Evolutionary conservation across 2,888 invertebrate species (phyloP).

Genomic region (Neoscelio sp.): DNA sequence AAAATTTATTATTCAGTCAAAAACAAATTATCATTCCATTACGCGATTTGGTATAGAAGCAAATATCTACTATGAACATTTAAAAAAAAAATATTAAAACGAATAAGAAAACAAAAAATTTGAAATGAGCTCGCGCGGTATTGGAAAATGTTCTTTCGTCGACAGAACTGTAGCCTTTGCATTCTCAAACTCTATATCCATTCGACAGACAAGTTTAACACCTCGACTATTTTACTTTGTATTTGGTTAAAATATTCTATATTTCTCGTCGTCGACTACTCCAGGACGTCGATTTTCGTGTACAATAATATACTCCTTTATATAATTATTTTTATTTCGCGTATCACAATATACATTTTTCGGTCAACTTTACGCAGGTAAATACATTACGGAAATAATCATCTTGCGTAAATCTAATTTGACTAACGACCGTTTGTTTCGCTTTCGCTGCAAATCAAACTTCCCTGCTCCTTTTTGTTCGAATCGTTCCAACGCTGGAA

Average conservation of each 20-base stretch:
- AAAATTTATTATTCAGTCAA: too few relatives aligned
- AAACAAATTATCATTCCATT: conserved; percentile 54
- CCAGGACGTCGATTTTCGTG: conserved; percentile 58
- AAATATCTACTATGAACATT: conserved; percentile 16
- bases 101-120: conserved; percentile 6
- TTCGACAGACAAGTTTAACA: conserved; percentile 66
- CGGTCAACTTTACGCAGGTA: conserved; percentile 68
- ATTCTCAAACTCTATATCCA: conserved; percentile 73
- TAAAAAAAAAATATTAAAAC: conserved; percentile 13
- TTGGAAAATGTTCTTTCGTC: conserved; percentile 66
- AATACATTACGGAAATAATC: conserved; percentile 67
- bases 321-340: conserved; percentile 75
- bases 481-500: conserved; percentile 37
- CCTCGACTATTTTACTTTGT: conserved; percentile 69
- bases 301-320: conserved; percentile 72
- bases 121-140: conserved; percentile 69
- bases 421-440: conserved; percentile 64
- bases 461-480: conserved; percentile 7
- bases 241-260: conserved; percentile 72
- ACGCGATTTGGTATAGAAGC: conserved; percentile 52
- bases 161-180: conserved; percentile 71
- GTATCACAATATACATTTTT: conserved; percentile 78
- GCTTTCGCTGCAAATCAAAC: conserved; percentile 53
- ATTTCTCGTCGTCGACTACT: conserved; percentile 54
- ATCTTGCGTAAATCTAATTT: conserved; percentile 64